Evolutionary conservation across 2,797 vertebrate genomes (phyloP).

Genomic region (Erpetoichthys calabaricus): DNA sequence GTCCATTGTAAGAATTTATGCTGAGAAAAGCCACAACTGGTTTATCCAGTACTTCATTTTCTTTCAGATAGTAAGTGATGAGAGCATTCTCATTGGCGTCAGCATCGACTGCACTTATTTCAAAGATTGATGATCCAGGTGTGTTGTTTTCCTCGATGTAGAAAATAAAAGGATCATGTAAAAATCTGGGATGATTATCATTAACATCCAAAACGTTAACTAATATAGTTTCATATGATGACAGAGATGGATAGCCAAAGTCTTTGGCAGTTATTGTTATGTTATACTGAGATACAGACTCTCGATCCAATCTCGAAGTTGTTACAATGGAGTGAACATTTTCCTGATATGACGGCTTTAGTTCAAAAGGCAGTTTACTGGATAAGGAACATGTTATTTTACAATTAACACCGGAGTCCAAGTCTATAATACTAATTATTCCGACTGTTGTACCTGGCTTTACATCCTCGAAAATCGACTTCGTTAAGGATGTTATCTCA

Average conservation of each 20-base stretch:
- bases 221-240: constrained; percentile 25
- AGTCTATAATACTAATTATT: constrained; percentile 32
- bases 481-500: not conserved
- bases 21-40: constrained; percentile 28
- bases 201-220: constrained; percentile 41
- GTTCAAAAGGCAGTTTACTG: constrained; percentile 30
- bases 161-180: constrained; percentile 25
- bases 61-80: constrained; percentile 32
- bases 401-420: constrained; percentile 40
- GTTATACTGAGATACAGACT: constrained; percentile 18
- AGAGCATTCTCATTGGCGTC: constrained; percentile 34
- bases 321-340: not conserved
- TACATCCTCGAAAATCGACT: not conserved
- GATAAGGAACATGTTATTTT: not conserved
- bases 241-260: not conserved
- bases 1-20: constrained; percentile 43
- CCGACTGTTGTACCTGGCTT: constrained; percentile 35
- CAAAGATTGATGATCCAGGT: constrained; percentile 27
- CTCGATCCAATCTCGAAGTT: not conserved
- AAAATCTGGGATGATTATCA: constrained; percentile 39
- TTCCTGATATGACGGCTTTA: constrained; percentile 21
- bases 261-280: constrained; percentile 26
- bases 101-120: constrained; percentile 32
- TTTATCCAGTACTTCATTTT: constrained; percentile 15
- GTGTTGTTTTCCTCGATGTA: constrained; percentile 44